Evolutionary conservation across 1,140 invertebrate species (phyloP), one percentile per base, ranked within the genome.

Genomic region (Macrobrachium nipponense): DNA sequence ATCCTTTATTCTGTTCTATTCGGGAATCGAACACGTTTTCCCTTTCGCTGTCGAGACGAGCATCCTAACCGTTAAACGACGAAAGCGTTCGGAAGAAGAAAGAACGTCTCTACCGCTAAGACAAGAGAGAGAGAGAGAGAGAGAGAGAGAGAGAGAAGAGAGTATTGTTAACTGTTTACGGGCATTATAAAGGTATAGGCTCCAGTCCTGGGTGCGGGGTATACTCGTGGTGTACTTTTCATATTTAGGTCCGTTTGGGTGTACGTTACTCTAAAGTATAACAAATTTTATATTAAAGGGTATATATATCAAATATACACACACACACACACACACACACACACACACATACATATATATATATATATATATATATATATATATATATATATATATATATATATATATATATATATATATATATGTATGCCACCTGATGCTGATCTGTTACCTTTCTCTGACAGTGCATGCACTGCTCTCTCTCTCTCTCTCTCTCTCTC

Each of bases 261-360:
- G 27, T 36, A 36, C 1, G 27, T 36, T 36, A 36, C 27, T 36
- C 27, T 4, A n/a, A n/a, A n/a, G n/a, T n/a, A n/a, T n/a, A n/a
- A n/a, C 27, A 36, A 36, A 36, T 36, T 36, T 36, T 36, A 36
- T 36, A 36, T 36, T 36, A 36, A 36, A 36, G 27, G 27, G 27
- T 36, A 36, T 36, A 2, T 36, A 70, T 11, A 5, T 3, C 66
- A 70, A 20, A 70, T 36, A 70, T 36, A 70, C 66, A 70, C 66
- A 17, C 66, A 70, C 66, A 70, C 66, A 70, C 66, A 70, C 66
- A 70, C 66, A 70, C 66, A 70, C 66, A 70, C 66, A 70, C 66
- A 70, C 66, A 70, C 66, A 70, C 66, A 70, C 36, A 27, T 10
- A 10, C 18, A 70, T 27, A 23, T 18, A 7, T 7, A 7, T 18